Base-by-base conservation (phyloP, 2,888 invertebrate genomes). In the Rhabditoides inermis region DNA sequence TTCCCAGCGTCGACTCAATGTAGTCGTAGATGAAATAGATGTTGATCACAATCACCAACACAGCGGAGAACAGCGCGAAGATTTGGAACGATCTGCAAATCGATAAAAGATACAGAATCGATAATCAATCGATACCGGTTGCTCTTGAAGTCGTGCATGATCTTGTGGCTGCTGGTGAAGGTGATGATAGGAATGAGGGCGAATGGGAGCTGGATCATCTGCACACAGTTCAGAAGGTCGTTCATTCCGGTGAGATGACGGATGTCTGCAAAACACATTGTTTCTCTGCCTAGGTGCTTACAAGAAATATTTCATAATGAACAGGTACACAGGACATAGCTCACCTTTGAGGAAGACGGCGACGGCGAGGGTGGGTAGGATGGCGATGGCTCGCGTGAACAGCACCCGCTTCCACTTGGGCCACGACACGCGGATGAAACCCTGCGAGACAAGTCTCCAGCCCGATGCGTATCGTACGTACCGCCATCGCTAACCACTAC, bases 81-180 rank as follows among this genome's bases (percentile, higher is more conserved):
- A 85, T 78, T 79, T 85, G 86, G 77, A 85, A 86, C 26, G 47
- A 15, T 40, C 72, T 73, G 52, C 47, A 68, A 57, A 32, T 2
- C 25, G 2, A 39, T 51, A 32, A 12, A 37, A 22, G 30, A 18
- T 36, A 27, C 28, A 18, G 27, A 26, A 12, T 46, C 22, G 20
- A 22, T 42, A 22, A 39, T 4, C n/a, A n/a, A 22, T 41, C 15
- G 12, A 6, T 18, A 20, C 26, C 35, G 41, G 48, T 47, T 44
- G 86, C 86, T 84, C 66, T 79, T 84, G 77, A 89, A 90, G 68
- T 86, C 85, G 32, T 86, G 86, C 89, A 90, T 90, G 42, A 90
- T 85, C 42, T 83, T 80, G 2, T 79, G 77, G 64, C 85, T 85
- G 51, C 87, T 86, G 1, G 89, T 88, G 74, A 90, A 88, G 0